A percentile compares a stretch with the other conserved stretches of the same genome.
phyloP scores from a whole-genome alignment of 1,140 invertebrate genomes.

The Drosophila baimaii region DNA sequence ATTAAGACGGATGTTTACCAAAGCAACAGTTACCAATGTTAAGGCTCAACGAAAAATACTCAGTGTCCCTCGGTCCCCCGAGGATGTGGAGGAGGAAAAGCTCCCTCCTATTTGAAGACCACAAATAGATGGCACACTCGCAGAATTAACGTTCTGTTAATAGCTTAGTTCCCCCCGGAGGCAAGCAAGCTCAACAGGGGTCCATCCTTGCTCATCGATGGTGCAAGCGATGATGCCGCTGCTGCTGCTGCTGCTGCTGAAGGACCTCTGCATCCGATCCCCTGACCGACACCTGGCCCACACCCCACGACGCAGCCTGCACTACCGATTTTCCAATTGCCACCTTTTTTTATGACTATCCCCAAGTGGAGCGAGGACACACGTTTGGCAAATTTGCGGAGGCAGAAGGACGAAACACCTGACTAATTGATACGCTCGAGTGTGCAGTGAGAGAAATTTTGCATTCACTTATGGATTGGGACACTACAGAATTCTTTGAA shows the following conservation, averaged over 20 bases:
- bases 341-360: constrained; percentile 21
- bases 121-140: constrained; percentile 39
- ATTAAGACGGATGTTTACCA: constrained; percentile 44
- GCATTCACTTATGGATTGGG: too few relatives aligned
- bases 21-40: constrained; percentile 60
- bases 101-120: constrained; percentile 31
- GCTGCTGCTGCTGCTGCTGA: constrained; percentile 16
- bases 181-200: constrained; percentile 13
- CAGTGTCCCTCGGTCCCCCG: neutral
- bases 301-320: neutral
- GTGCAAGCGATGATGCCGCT: constrained; percentile 19
- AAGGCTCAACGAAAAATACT: constrained; percentile 16
- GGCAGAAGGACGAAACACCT: constrained; percentile 53
- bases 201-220: constrained; percentile 15
- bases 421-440: constrained; percentile 60
- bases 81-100: constrained; percentile 12
- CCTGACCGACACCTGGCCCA: neutral
- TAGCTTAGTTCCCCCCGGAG: constrained; percentile 34
- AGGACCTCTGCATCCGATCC: constrained; percentile 43
- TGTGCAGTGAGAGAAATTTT: constrained; percentile 3
- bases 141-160: constrained; percentile 50
- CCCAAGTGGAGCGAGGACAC: constrained; percentile 47
- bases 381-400: constrained; percentile 54
- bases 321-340: constrained; percentile 11
- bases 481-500: fast-evolving